Evolutionary conservation across 2,113 vertebrate species (phyloP).

Genomic region (Erpornis zantholeuca): DNA sequence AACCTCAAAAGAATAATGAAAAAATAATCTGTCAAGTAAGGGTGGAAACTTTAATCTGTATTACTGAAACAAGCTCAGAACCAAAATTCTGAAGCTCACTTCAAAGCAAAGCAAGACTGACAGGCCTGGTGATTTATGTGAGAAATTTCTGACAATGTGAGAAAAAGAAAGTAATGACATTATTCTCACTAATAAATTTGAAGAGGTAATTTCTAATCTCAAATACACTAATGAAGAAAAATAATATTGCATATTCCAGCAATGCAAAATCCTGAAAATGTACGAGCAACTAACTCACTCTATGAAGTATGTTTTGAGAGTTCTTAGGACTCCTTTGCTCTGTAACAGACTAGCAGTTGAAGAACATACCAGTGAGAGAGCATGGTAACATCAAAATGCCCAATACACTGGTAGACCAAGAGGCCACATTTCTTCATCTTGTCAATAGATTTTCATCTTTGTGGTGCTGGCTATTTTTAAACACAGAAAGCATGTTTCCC

Average conservation of each 20-base stretch:
- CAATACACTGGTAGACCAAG: accelerated
- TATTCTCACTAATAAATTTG: not conserved
- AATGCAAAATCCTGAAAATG: not conserved
- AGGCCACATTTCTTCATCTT: not conserved
- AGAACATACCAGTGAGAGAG: not conserved
- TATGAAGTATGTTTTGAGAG: not conserved
- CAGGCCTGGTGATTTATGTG: not conserved
- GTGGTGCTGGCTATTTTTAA: not conserved
- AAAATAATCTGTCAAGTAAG: not conserved
- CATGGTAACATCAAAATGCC: accelerated
- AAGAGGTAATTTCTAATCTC: not conserved
- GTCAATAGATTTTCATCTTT: not conserved
- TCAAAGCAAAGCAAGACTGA: not conserved
- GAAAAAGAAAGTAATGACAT: not conserved
- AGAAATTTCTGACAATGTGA: not conserved
- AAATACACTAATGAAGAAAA: not conserved
- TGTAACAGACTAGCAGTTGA: not conserved
- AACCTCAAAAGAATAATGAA: not conserved
- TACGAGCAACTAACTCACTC: not conserved
- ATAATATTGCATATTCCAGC: not conserved
- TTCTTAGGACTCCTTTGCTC: not conserved
- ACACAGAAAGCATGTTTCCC: not conserved
- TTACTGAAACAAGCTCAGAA: not conserved
- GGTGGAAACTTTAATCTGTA: not conserved
- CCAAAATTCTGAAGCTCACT: not conserved